phyloP scores from a whole-genome alignment of 2,113 vertebrate genomes.

The Typhlomys cinereus region DNA sequence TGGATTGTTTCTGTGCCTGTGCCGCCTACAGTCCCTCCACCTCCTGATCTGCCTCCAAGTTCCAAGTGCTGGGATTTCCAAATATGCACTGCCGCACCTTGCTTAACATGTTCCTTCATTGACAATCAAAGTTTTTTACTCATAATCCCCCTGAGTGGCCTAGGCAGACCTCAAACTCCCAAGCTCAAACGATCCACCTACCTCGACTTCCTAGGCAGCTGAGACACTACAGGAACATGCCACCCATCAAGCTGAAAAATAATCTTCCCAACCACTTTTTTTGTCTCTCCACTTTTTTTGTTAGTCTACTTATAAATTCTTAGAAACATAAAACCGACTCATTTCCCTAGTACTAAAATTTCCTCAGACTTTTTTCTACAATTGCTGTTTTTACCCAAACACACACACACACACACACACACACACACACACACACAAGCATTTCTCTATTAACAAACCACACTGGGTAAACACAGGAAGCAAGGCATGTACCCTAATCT shows the following conservation, averaged over 20 bases:
- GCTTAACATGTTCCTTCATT: background rate
- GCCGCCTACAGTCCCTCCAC: too few species aligned
- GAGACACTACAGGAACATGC: background rate
- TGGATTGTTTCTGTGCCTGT: too few species aligned
- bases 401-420: background rate
- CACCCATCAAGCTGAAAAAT: background rate
- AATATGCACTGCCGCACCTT: too few species aligned
- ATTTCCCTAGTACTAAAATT: conserved; percentile 2
- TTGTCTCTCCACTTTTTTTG: conserved; percentile 1
- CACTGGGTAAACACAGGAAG: background rate
- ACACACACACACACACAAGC: background rate
- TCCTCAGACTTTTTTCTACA: background rate
- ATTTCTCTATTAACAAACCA: conserved; percentile 13
- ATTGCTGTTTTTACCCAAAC: conserved; percentile 34
- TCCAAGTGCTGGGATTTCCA: too few species aligned
- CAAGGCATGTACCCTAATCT: background rate
- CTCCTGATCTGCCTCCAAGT: background rate
- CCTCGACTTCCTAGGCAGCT: background rate
- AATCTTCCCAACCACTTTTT: background rate
- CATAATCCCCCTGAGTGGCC: background rate
- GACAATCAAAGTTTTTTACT: background rate
- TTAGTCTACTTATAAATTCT: conserved; percentile 29
- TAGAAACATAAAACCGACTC: background rate
- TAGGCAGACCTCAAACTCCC: background rate
- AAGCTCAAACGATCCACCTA: background rate